Evolutionary conservation across 2,113 vertebrate genomes (phyloP).

Genomic region (Lepisosteus osseus): DNA sequence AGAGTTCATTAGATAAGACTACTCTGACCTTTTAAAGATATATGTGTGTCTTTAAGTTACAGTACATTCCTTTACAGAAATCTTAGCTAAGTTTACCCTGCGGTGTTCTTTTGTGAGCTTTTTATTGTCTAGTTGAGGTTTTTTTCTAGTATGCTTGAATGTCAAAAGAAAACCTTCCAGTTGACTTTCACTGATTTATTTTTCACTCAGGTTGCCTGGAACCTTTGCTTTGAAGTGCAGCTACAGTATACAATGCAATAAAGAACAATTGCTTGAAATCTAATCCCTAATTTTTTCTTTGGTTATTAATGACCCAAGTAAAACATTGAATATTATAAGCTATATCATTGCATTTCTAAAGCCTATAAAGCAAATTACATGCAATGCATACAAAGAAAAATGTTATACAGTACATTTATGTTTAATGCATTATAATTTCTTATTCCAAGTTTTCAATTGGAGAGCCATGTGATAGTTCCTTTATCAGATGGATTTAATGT

Average conservation of each 20-base stretch:
- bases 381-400: no score
- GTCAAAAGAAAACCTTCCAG: slow-evolving; percentile 26
- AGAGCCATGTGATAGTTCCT: no score
- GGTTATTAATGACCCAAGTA: no score
- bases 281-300: no score
- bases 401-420: no score
- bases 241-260: slow-evolving; percentile 20
- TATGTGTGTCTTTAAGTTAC: slow-evolving; percentile 5
- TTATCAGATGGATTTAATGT: no score
- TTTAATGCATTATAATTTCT: no score
- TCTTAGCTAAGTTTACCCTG: neutral
- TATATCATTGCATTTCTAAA: no score
- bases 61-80: neutral
- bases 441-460: no score
- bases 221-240: slow-evolving; percentile 15
- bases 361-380: no score
- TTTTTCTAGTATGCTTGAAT: slow-evolving; percentile 28
- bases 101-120: slow-evolving; percentile 5
- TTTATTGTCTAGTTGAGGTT: slow-evolving; percentile 19
- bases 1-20: slow-evolving; percentile 4
- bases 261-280: no score
- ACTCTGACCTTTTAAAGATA: slow-evolving; percentile 19
- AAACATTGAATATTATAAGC: no score
- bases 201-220: slow-evolving; percentile 6
- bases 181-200: slow-evolving; percentile 7